Conservation (phyloP, 1,140 invertebrate species). For the Cotesia chilonis region DNA sequence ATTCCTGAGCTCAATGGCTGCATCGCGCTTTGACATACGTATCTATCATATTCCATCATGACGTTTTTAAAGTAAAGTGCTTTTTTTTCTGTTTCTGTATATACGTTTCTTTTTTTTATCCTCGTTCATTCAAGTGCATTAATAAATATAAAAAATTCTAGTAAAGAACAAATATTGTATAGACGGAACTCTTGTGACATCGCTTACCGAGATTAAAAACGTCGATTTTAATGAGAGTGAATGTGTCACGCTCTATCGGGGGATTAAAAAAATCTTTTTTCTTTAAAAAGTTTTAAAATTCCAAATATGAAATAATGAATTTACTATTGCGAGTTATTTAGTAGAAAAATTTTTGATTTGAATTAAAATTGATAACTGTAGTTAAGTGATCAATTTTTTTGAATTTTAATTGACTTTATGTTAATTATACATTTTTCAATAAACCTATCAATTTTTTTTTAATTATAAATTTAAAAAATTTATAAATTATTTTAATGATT, state of each 20-base stretch:
- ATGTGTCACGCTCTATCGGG: slow-evolving; percentile 41
- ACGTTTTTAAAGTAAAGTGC: too few relatives aligned
- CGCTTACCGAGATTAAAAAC: slow-evolving; percentile 49
- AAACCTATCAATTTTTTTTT: too few relatives aligned
- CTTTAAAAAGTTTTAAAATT: neutral
- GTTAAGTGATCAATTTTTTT: too few relatives aligned
- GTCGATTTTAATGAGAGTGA: slow-evolving; percentile 41
- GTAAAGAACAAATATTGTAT: neutral
- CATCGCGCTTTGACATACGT: neutral
- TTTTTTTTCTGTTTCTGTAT: neutral
- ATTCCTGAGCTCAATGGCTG: too few relatives aligned
- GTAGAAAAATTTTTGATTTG: too few relatives aligned
- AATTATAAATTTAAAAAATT: too few relatives aligned
- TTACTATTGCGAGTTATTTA: too few relatives aligned
- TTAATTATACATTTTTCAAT: too few relatives aligned
- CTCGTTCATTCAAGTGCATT: slow-evolving; percentile 11
- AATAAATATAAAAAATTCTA: slow-evolving; percentile 10
- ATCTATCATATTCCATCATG: neutral
- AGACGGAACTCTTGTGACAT: slow-evolving; percentile 12
- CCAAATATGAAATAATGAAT: too few relatives aligned
- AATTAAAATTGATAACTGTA: too few relatives aligned
- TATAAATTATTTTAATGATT: too few relatives aligned
- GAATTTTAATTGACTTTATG: too few relatives aligned
- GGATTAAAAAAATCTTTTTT: slow-evolving; percentile 32
- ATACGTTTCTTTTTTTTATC: neutral